These are phyloP conservation scores for Myoxocephalus aenaeus DNA, from an alignment of 2,797 vertebrate genomes.

Conservation along the genomic window DNA sequence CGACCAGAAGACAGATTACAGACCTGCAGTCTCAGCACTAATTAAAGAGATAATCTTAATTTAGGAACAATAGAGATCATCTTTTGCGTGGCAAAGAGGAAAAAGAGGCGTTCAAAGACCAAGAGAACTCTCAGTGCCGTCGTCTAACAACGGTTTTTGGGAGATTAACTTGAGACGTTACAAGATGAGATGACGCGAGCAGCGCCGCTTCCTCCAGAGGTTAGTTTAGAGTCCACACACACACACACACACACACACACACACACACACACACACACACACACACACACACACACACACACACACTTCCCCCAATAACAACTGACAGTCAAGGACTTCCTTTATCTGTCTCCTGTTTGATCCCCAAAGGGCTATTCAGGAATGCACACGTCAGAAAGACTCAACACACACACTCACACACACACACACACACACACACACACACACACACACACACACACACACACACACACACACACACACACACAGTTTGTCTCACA, in stretches of 20 bases:
- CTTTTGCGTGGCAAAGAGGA: no score
- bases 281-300: conserved; percentile 39
- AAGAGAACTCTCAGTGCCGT: background rate
- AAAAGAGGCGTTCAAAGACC: background rate
- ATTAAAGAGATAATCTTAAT: conserved; percentile 14
- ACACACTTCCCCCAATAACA: no score
- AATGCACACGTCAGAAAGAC: conserved; percentile 70
- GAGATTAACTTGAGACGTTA: background rate
- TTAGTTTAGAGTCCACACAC: conserved; percentile 43
- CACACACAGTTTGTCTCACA: conserved; percentile 51
- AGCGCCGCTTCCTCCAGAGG: background rate
- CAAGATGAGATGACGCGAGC: conserved; percentile 2
- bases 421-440: conserved; percentile 2
- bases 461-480: conserved; percentile 23
- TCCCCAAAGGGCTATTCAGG: conserved; percentile 64
- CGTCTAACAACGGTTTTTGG: background rate
- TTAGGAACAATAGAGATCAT: conserved; percentile 5
- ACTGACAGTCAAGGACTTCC: conserved; percentile 65
- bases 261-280: conserved; percentile 12
- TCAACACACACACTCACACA: conserved; percentile 29
- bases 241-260: conserved; percentile 1
- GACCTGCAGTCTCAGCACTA: background rate
- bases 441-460: conserved; percentile 16
- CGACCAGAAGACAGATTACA: background rate
- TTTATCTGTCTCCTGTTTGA: conserved; percentile 68